Evolutionary conservation across 2,888 invertebrate genomes (phyloP).

Genomic region (Diplolepis rosae): DNA sequence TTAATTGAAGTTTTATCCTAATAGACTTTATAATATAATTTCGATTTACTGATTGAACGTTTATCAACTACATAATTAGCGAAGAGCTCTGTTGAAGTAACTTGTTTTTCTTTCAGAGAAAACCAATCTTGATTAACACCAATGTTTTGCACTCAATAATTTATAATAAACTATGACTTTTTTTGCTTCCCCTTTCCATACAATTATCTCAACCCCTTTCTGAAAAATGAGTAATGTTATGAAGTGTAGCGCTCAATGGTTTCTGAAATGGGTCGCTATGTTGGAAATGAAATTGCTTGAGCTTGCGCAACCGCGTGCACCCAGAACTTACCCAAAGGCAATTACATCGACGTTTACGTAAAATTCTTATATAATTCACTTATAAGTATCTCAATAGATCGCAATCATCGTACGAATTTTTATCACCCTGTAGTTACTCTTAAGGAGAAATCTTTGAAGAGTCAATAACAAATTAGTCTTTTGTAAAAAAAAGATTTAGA

Average conservation of each 20-base stretch:
- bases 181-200: neutral
- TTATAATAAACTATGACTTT: neutral
- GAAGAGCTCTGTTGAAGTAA: no score
- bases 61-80: no score
- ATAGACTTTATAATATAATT: no score
- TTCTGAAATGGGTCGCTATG: slow-evolving; percentile 35
- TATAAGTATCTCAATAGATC: slow-evolving; percentile 9
- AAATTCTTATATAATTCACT: slow-evolving; percentile 39
- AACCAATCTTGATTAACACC: no score
- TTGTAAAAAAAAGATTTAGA: neutral
- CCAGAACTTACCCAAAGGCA: slow-evolving; percentile 24
- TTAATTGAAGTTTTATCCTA: no score
- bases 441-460: neutral
- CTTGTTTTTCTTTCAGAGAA: no score
- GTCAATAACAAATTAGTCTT: neutral
- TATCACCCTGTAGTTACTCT: neutral
- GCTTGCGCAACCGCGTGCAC: slow-evolving; percentile 28
- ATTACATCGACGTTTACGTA: slow-evolving; percentile 41
- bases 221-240: slow-evolving; percentile 36
- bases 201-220: neutral
- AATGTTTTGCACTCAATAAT: neutral
- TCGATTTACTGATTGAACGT: no score
- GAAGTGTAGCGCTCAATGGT: slow-evolving; percentile 40
- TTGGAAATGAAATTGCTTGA: slow-evolving; percentile 33
- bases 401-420: neutral